These are phyloP conservation scores for Cryptomyrus ogoouensis DNA, from an alignment of 2,113 vertebrate species.

Conservation along the genomic window DNA sequence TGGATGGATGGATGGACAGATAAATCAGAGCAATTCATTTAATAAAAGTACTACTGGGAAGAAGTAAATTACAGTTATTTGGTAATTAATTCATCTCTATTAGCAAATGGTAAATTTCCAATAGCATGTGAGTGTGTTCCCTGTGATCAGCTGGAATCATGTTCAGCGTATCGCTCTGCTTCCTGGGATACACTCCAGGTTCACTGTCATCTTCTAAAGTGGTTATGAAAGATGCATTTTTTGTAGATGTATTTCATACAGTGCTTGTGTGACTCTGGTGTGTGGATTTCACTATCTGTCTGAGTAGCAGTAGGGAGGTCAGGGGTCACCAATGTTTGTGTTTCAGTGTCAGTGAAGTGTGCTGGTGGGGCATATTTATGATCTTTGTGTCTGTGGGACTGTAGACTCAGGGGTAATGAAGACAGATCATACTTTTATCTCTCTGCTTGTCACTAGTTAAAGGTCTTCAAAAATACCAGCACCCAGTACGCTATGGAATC, in stretches of 20 bases:
- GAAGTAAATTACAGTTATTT: not conserved
- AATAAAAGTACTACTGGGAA: not conserved
- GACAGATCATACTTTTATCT: slow-evolving; percentile 62
- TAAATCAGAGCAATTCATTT: not conserved
- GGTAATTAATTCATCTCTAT: not conserved
- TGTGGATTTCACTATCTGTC: not conserved
- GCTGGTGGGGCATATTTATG: slow-evolving; percentile 69
- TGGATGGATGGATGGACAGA: not conserved
- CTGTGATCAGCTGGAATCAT: not conserved
- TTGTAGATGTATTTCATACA: not conserved
- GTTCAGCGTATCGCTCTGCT: not conserved
- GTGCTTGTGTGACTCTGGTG: slow-evolving; percentile 16
- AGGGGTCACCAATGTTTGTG: slow-evolving; percentile 71
- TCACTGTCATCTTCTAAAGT: not conserved
- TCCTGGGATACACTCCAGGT: not conserved
- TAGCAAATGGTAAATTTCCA: not conserved
- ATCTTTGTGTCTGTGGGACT: slow-evolving; percentile 66
- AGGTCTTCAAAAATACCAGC: not conserved
- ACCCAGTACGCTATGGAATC: not conserved
- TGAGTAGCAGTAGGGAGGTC: slow-evolving; percentile 62
- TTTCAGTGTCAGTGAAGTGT: slow-evolving; percentile 72
- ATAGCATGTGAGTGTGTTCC: not conserved
- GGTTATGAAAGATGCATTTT: not conserved
- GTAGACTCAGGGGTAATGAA: slow-evolving; percentile 67
- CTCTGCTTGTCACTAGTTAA: not conserved